phyloP scores from a whole-genome alignment of 2,113 vertebrate genomes.

The Podilymbus podiceps region DNA sequence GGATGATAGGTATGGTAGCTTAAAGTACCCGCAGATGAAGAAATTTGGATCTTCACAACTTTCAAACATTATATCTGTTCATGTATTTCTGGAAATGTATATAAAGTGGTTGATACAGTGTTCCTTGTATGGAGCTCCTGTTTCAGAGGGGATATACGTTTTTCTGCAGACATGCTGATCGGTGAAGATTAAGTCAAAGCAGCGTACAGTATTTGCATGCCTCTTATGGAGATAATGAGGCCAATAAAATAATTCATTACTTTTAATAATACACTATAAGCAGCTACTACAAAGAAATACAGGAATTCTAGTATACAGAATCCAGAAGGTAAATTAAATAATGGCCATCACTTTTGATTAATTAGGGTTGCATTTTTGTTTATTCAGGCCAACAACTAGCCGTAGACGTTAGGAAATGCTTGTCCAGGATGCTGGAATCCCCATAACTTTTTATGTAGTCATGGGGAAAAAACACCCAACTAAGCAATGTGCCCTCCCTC shows the following conservation, averaged over 20 bases:
- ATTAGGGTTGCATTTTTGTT: not conserved
- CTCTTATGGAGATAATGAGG: not conserved
- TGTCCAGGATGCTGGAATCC: not conserved
- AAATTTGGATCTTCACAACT: not conserved
- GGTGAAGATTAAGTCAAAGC: not conserved
- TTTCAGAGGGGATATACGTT: not conserved
- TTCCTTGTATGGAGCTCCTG: not conserved
- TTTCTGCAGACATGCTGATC: not conserved
- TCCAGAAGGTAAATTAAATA: not conserved
- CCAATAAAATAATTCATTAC: not conserved
- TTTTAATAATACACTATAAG: not conserved
- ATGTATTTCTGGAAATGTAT: not conserved
- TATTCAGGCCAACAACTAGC: not conserved
- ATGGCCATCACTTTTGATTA: not conserved
- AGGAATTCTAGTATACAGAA: not conserved
- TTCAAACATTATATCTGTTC: not conserved
- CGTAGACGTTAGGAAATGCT: not conserved
- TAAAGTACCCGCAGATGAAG: not conserved
- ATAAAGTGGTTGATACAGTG: not conserved
- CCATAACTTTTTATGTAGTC: not conserved
- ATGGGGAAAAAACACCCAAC: not conserved
- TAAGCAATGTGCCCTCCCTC: too few species aligned
- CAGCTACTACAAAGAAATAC: not conserved
- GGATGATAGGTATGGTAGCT: too few species aligned
- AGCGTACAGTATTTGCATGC: not conserved